Conservation (phyloP, 2,888 invertebrate genomes). For the Orthosia cruda region DNA sequence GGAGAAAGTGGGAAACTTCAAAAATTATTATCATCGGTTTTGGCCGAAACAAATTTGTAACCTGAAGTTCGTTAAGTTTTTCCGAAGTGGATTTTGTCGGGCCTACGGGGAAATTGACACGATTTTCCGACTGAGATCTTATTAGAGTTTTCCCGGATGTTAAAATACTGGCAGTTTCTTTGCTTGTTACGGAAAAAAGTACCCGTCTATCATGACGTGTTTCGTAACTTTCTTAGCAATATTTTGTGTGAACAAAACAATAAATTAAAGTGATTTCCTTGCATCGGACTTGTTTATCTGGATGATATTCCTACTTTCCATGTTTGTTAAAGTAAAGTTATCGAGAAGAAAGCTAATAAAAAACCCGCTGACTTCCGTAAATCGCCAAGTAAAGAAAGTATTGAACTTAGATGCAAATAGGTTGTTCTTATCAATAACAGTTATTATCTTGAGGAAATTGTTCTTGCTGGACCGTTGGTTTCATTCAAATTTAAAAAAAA, state of each 20-base stretch:
- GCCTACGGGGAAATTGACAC: conserved; percentile 23
- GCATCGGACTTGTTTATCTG: conserved; percentile 20
- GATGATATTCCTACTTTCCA: conserved; percentile 4
- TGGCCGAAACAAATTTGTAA: conserved; percentile 28
- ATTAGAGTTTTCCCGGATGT: conserved; percentile 14
- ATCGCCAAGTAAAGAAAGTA: conserved; percentile 21
- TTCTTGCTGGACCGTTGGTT: background rate
- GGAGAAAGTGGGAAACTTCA: conserved; percentile 46
- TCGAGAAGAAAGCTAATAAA: conserved; percentile 33
- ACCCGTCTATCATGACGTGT: too few relatives aligned
- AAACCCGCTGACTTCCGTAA: conserved; percentile 1
- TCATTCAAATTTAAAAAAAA: background rate
- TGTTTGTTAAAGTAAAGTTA: conserved; percentile 25
- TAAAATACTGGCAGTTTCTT: conserved; percentile 13
- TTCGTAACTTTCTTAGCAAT: conserved; percentile 3
- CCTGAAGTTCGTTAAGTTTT: conserved; percentile 54
- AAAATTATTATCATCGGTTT: conserved; percentile 38
- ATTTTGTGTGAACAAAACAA: conserved; percentile 50
- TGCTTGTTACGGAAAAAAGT: conserved; percentile 13
- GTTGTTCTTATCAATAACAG: background rate
- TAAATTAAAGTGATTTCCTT: conserved; percentile 43
- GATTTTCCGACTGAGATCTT: conserved; percentile 2
- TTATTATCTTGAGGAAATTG: background rate
- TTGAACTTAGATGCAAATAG: background rate
- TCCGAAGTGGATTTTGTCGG: conserved; percentile 36